These are phyloP conservation scores for Epicauta chinensis DNA, from an alignment of 1,140 invertebrate genomes.

Conservation along the genomic window DNA sequence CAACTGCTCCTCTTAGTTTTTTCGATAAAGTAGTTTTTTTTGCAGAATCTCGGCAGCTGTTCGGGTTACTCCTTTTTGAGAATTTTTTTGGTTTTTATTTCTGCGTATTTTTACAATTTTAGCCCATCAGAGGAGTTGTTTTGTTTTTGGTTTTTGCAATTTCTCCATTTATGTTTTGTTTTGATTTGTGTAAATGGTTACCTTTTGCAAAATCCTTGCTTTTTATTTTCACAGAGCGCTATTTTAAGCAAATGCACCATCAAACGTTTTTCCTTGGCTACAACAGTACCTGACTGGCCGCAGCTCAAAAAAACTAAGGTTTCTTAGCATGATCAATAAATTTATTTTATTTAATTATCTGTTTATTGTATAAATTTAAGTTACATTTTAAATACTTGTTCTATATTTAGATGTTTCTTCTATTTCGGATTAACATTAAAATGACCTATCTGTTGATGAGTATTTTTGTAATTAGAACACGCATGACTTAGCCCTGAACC, in stretches of 20 bases:
- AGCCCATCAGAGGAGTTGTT: slow-evolving; percentile 25
- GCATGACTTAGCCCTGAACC: background rate
- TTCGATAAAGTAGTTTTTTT: slow-evolving; percentile 1
- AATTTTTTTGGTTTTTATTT: slow-evolving; percentile 13
- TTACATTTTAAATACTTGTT: slow-evolving; percentile 1
- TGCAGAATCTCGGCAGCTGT: slow-evolving; percentile 11
- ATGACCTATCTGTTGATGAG: background rate
- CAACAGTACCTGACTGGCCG: slow-evolving; percentile 27
- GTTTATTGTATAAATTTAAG: background rate
- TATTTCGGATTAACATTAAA: slow-evolving; percentile 1
- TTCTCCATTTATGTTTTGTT: slow-evolving; percentile 13
- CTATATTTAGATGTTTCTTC: slow-evolving; percentile 10
- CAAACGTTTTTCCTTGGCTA: slow-evolving; percentile 21
- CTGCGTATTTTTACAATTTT: slow-evolving; percentile 25
- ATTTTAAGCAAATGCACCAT: slow-evolving; percentile 10
- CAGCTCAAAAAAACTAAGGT: slow-evolving; percentile 31
- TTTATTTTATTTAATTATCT: slow-evolving; percentile 3
- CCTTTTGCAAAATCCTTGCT: background rate
- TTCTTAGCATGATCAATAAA: slow-evolving; percentile 14
- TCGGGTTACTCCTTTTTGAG: slow-evolving; percentile 5
- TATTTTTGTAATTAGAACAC: background rate
- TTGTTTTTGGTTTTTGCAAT: slow-evolving; percentile 15
- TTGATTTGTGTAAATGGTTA: slow-evolving; percentile 19
- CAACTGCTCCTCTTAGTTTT: background rate
- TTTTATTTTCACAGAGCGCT: slow-evolving; percentile 18